Base-by-base conservation (phyloP, 1,140 invertebrate genomes). In the Holotrichia oblita region DNA sequence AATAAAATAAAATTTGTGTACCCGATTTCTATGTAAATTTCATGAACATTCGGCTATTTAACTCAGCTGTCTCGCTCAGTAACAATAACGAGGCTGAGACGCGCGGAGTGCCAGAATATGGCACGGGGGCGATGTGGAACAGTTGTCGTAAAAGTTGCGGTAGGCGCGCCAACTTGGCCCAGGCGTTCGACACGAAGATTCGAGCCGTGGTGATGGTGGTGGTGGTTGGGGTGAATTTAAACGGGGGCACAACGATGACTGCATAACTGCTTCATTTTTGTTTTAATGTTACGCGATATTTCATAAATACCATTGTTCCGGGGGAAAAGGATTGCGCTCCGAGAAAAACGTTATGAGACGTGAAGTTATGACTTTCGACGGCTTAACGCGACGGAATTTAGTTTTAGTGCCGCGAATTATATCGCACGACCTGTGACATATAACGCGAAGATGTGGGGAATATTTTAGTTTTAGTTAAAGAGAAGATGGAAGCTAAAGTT, bases 111-210 rank as follows among this genome's bases (percentile, higher is more conserved):
- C 17, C 48, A 17, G 48, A 55, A 55, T 55, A 55, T 55, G 48
- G n/a, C 48, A 34, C 1, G 12, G 48, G 12, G n/a, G 14, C 48
- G 48, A 55, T 55, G 6, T n/a, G 24, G 61, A 69, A 27, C 61
- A 69, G 61, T 69, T 69, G 61, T n/a, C n/a, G n/a, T 24, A 69
- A 69, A 69, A 69, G 22, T 69, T 69, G 61, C 61, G 61, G 61
- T 34, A 34, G 61, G 61, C 61, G 61, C 61, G 61, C 61, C 61
- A 69, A 69, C 8, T 69, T 22, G 61, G 61, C 22, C 8, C 61
- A 22, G 22, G 61, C 9, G 61, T 69, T 17, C 20, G 22, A 69
- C 61, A 14, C 7, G n/a, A 17, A 7, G 6, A 55, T 55, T 6
- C 14, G 48, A 6, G 48, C 48, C 48, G 48, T 14, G 14, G 2